A percentile compares a stretch with the other conserved stretches of the same genome.
Evolutionary conservation across 2,888 invertebrate species (phyloP).

Genomic region (Drosophila emarginata): DNA sequence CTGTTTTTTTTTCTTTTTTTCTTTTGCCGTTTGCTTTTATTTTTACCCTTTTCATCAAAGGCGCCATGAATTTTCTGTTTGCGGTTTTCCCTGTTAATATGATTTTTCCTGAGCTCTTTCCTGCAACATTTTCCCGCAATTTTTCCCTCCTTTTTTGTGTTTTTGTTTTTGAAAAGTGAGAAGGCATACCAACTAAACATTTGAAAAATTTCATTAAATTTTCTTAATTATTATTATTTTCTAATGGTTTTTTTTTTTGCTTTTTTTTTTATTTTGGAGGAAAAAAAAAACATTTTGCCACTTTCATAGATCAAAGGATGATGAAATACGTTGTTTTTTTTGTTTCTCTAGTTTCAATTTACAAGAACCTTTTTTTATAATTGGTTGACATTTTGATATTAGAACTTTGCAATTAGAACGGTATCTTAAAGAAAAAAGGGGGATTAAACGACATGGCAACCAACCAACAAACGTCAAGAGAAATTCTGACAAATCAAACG

Average conservation of each 20-base stretch:
- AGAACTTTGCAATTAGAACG: background rate
- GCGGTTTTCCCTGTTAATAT: slow-evolving; percentile 64
- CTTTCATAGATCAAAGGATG: background rate
- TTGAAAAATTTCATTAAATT: slow-evolving; percentile 5
- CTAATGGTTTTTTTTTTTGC: background rate
- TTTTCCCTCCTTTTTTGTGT: slow-evolving; percentile 2
- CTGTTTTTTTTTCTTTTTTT: slow-evolving; percentile 29
- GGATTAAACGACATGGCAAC: slow-evolving; percentile 60
- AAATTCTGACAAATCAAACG: background rate
- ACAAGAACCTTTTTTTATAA: background rate
- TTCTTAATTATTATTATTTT: slow-evolving; percentile 13
- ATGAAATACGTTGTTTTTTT: background rate
- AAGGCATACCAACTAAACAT: background rate
- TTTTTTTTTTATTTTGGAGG: slow-evolving; percentile 22
- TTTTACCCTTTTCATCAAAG: slow-evolving; percentile 67
- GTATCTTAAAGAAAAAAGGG: slow-evolving; percentile 16
- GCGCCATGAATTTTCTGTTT: slow-evolving; percentile 56
- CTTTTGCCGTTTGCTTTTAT: slow-evolving; percentile 5
- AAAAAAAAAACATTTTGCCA: background rate
- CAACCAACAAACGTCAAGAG: too few relatives aligned
- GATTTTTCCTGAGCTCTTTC: slow-evolving; percentile 52
- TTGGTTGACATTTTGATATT: background rate
- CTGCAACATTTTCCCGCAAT: slow-evolving; percentile 7
- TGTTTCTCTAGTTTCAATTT: background rate
- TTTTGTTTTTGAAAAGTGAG: background rate